Evolutionary conservation across 2,888 invertebrate species (phyloP), one percentile per base, ranked within the genome.

Genomic region (Odontocerum albicorne): DNA sequence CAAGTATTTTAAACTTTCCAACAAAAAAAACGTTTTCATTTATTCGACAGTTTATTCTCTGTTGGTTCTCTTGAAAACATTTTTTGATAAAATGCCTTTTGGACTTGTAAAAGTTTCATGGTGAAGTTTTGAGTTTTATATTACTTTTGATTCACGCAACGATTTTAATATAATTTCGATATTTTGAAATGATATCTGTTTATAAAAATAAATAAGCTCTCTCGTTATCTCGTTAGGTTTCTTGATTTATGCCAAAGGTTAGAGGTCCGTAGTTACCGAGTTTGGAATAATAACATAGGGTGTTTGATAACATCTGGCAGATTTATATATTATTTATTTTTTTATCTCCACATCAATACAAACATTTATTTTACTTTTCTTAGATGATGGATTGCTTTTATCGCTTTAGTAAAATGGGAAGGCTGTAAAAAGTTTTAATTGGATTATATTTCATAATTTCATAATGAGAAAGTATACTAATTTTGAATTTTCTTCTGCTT

Each of bases 211-310:
- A 49, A 39, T 32, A 39, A 38, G 36, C 39, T 44, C 39, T 22
- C 31, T 38, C 49, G 49, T 44, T 51, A 51, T 51, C 46, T 46
- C 16, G 46, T 46, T 46, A 35, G 36, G 42, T 40, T 42, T 53
- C 46, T 54, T 58, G 54, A 58, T 58, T 58, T 58, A 58, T 54
- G 54, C 45, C 49, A 45, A 40, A 49, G 58, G 58, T 45, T 45
- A 58, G 20, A 46, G 44, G 46, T 46, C 32, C 44, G n/a, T n/a
- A 19, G 46, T 46, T 35, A 46, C 46, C 13, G 46, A 20, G 20
- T 21, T 27, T 10, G 27, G 10, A 27, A 19, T 33, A 6, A n/a
- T 27, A 21, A 13, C 22, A n/a, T n/a, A 20, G 15, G 15, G 13
- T 21, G 17, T 10, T 16, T 7, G 46, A 46, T 46, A n/a, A 16